Conservation (phyloP, 2,888 invertebrate genomes). For the Eurytoma californica region DNA sequence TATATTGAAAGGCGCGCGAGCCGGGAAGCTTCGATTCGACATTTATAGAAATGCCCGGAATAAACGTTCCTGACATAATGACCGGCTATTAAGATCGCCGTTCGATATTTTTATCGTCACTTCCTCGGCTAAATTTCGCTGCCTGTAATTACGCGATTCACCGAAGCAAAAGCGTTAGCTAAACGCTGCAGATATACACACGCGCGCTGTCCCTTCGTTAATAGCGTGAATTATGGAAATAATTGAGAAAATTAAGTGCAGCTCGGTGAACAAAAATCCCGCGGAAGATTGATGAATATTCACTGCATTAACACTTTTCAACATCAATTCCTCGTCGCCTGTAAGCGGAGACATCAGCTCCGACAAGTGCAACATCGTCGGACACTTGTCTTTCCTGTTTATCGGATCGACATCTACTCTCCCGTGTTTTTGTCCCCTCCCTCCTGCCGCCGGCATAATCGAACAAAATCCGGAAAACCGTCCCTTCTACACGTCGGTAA, state of each 20-base stretch:
- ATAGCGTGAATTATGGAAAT: no score
- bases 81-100: neutral
- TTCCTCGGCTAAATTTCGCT: no score
- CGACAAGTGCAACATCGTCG: slow-evolving; percentile 31
- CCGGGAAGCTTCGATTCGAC: neutral
- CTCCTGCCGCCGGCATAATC: neutral
- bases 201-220: neutral
- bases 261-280: no score
- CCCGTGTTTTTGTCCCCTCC: slow-evolving; percentile 24
- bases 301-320: no score
- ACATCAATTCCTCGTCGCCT: slow-evolving; percentile 1
- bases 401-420: slow-evolving; percentile 23
- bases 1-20: neutral
- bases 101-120: neutral
- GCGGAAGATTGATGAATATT: no score
- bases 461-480: no score
- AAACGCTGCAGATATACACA: no score
- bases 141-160: no score
- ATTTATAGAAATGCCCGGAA: neutral
- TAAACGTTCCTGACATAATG: slow-evolving; percentile 3
- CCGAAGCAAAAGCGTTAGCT: no score
- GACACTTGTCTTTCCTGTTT: slow-evolving; percentile 43
- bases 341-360: neutral
- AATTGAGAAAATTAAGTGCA: no score
- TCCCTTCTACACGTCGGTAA: neutral